A percentile compares a stretch with the other conserved stretches of the same genome.
These are phyloP conservation scores for Xiphophorus hellerii DNA, from an alignment of 2,113 vertebrate genomes.

Conservation along the genomic window DNA sequence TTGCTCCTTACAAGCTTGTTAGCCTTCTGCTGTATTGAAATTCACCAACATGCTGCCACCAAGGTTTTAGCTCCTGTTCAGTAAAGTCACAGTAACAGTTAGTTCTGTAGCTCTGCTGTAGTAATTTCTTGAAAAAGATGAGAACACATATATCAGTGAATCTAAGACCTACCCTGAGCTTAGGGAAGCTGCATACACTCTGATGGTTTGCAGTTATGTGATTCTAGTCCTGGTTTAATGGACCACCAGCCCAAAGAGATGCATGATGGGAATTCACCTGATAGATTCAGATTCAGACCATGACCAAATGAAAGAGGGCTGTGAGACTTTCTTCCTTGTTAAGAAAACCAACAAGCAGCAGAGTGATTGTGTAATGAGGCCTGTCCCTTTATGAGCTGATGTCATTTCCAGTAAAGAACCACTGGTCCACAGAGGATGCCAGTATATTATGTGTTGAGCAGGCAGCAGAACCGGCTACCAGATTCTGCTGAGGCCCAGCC, in stretches of 20 bases:
- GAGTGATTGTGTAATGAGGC: constrained; percentile 55
- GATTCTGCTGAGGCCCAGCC: constrained; percentile 16
- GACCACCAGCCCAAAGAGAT: constrained; percentile 13
- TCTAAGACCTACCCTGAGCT: background rate
- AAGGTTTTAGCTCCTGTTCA: too few species aligned
- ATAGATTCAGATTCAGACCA: constrained; percentile 13
- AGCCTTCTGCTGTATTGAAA: too few species aligned
- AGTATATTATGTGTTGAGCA: constrained; percentile 45
- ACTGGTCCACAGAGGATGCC: constrained; percentile 33
- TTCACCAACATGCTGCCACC: too few species aligned
- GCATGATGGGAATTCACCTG: constrained; percentile 30
- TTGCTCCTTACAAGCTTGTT: too few species aligned
- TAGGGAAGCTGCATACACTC: constrained; percentile 8
- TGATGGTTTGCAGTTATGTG: constrained; percentile 39
- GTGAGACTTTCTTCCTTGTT: constrained; percentile 13
- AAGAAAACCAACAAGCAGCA: constrained; percentile 52
- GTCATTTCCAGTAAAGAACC: constrained; percentile 66
- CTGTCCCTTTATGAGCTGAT: constrained; percentile 67
- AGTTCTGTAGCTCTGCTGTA: too few species aligned
- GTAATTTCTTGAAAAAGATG: too few species aligned
- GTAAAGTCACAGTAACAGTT: too few species aligned
- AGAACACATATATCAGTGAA: too few species aligned
- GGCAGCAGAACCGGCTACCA: constrained; percentile 37
- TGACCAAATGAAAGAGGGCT: constrained; percentile 16
- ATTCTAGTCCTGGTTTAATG: background rate